Conservation (phyloP, 2,888 invertebrate species). For the Tigriopus californicus region DNA sequence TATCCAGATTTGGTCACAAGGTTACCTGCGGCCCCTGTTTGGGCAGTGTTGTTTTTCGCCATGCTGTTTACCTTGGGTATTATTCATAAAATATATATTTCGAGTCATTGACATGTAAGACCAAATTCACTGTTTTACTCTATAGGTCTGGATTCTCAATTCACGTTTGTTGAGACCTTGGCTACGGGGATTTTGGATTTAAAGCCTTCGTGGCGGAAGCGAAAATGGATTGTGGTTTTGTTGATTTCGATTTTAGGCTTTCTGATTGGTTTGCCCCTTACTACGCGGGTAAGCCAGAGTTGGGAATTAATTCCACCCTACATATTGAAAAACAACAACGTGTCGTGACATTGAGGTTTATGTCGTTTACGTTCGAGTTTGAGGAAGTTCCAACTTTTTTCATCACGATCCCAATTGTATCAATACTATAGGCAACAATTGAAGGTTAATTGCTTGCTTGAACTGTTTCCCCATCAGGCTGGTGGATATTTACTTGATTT, state of each 20-base stretch:
- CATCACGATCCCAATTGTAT: too few relatives aligned
- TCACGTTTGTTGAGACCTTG: constrained; percentile 34
- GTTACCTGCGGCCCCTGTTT: constrained; percentile 54
- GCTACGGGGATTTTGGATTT: constrained; percentile 35
- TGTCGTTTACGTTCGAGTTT: too few relatives aligned
- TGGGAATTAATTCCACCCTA: too few relatives aligned
- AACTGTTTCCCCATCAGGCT: constrained; percentile 16
- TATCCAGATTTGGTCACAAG: constrained; percentile 59
- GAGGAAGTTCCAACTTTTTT: too few relatives aligned
- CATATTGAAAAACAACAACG: too few relatives aligned
- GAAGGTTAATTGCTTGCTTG: constrained; percentile 29
- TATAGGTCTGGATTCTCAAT: constrained; percentile 19
- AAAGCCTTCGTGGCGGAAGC: constrained; percentile 29
- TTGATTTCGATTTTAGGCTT: constrained; percentile 25
- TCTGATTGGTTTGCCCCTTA: constrained; percentile 27
- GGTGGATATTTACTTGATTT: constrained; percentile 80
- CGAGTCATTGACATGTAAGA: too few relatives aligned
- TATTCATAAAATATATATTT: too few relatives aligned
- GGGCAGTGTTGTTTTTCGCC: constrained; percentile 59
- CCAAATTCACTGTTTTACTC: too few relatives aligned
- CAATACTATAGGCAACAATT: too few relatives aligned
- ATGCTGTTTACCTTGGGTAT: constrained; percentile 47
- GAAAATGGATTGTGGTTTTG: constrained; percentile 25
- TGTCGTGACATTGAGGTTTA: too few relatives aligned
- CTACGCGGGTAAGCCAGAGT: constrained; percentile 22